Conservation (phyloP, 2,888 invertebrate species). For the Mythimna impura region DNA sequence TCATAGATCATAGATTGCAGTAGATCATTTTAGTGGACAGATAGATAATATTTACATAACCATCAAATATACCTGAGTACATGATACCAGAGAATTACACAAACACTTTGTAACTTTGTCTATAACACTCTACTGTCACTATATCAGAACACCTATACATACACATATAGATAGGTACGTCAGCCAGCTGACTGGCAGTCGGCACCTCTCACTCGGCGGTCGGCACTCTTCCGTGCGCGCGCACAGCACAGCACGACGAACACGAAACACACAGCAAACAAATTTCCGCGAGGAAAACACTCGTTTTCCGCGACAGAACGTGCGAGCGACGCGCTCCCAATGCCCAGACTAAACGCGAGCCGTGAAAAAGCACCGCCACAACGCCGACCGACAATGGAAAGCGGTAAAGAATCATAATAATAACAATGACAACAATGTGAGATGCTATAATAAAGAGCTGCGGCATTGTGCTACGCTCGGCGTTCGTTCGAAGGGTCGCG, state of each 20-base stretch:
- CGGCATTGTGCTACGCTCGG: slow-evolving; percentile 89
- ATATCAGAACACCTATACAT: slow-evolving; percentile 55
- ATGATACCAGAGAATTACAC: slow-evolving; percentile 16
- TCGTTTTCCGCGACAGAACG: slow-evolving; percentile 88
- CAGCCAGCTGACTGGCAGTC: slow-evolving; percentile 69
- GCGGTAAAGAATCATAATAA: slow-evolving; percentile 91
- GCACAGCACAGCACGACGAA: slow-evolving; percentile 75
- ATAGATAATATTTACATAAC: slow-evolving; percentile 15
- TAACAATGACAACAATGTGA: slow-evolving; percentile 91
- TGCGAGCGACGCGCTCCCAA: slow-evolving; percentile 90
- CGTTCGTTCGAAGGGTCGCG: slow-evolving; percentile 89
- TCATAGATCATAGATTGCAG: too few relatives aligned
- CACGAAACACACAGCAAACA: slow-evolving; percentile 75
- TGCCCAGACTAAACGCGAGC: slow-evolving; percentile 90
- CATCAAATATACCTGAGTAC: slow-evolving; percentile 36
- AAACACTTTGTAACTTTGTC: slow-evolving; percentile 49
- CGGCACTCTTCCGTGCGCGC: slow-evolving; percentile 79
- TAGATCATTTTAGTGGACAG: neutral
- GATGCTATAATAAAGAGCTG: slow-evolving; percentile 91
- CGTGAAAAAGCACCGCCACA: slow-evolving; percentile 91
- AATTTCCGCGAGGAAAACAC: slow-evolving; percentile 87
- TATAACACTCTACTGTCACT: slow-evolving; percentile 65
- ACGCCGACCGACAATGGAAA: slow-evolving; percentile 90
- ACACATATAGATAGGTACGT: slow-evolving; percentile 54
- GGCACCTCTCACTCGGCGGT: slow-evolving; percentile 60